A percentile compares a stretch with the other conserved stretches of the same genome.
phyloP scores from a whole-genome alignment of 2,888 invertebrate species.

The Ophion costatus region DNA sequence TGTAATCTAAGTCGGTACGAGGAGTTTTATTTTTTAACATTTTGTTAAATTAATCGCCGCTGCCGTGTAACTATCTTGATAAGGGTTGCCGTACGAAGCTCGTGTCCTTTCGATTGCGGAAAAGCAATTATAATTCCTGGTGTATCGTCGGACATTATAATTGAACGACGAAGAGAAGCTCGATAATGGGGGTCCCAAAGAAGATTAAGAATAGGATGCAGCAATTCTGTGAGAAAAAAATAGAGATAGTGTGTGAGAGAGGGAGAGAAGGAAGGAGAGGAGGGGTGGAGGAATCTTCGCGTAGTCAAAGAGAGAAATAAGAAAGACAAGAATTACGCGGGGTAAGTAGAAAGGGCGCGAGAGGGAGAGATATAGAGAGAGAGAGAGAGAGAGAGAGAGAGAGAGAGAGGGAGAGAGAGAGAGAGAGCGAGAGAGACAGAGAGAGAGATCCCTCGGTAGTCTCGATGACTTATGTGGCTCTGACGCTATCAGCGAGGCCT shows the following conservation, averaged over 20 bases:
- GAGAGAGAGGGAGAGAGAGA: slow-evolving; percentile 70
- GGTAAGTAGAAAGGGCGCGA: slow-evolving; percentile 64
- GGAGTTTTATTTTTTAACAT: not conserved
- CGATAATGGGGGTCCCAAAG: slow-evolving; percentile 81
- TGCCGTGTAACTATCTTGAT: slow-evolving; percentile 46
- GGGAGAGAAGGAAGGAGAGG: slow-evolving; percentile 46
- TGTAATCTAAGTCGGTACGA: no score
- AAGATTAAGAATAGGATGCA: slow-evolving; percentile 81
- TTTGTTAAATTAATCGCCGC: slow-evolving; percentile 20
- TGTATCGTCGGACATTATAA: slow-evolving; percentile 80
- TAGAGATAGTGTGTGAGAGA: slow-evolving; percentile 52
- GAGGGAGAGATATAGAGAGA: slow-evolving; percentile 70
- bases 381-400: slow-evolving; percentile 70
- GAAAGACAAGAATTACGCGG: slow-evolving; percentile 56
- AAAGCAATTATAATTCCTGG: slow-evolving; percentile 81
- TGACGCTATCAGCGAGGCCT: slow-evolving; percentile 83
- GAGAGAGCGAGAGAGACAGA: slow-evolving; percentile 70
- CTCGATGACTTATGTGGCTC: slow-evolving; percentile 83
- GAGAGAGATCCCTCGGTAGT: slow-evolving; percentile 78
- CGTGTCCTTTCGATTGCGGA: slow-evolving; percentile 67
- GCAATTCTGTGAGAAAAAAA: slow-evolving; percentile 63
- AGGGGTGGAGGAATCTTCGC: slow-evolving; percentile 43
- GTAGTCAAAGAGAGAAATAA: slow-evolving; percentile 57
- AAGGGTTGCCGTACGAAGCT: slow-evolving; percentile 56
- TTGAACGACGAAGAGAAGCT: slow-evolving; percentile 76